Evolutionary conservation across 2,888 invertebrate genomes (phyloP), one percentile per base, ranked within the genome.

Genomic region (Acleris laterana): DNA sequence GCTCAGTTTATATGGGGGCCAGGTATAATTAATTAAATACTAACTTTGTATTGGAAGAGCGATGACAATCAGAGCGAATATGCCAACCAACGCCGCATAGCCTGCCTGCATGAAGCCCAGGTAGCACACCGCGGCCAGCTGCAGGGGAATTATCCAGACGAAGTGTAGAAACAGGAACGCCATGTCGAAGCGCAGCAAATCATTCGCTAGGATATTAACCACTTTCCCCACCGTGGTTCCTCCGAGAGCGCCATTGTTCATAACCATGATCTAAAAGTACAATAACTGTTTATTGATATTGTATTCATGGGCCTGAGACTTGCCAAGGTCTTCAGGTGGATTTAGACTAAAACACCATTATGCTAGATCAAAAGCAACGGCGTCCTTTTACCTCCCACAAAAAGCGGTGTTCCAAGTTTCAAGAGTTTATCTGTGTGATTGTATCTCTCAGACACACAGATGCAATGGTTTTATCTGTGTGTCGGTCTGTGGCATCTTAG

Each of bases 181-280:
- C 83, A 96, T 78, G 81, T 98, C 98, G 78, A 98, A 97, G 42
- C 98, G 94, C 80, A 95, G 96, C 56, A 98, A 95, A 79, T 98
- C 98, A 80, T 98, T 98, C 19, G 97, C 97, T 59, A 98, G 91
- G 28, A 98, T 87, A 87, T 98, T 98, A 16, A 98, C 96, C 38
- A 98, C 95, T 86, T 98, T 97, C 0, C 98, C 98, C 0, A 96
- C 95, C 0, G 98, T 96, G 0, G 98, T 97, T 78, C 97, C 95
- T 0, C 96, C 96, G 48, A 98, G 83, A 0, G 98, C 95, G 0
- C 86, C 81, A 65, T 90, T 90, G 71, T 87, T 87, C 89, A 93
- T 90, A 1, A 90, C 85, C 92, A 93, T 92, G 72, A 93, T 85
- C 91, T 90, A 69, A 72, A 73, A 53, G 11, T 62, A 59, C 9